phyloP scores from a whole-genome alignment of 2,888 invertebrate species.

The Eristalis pertinax region DNA sequence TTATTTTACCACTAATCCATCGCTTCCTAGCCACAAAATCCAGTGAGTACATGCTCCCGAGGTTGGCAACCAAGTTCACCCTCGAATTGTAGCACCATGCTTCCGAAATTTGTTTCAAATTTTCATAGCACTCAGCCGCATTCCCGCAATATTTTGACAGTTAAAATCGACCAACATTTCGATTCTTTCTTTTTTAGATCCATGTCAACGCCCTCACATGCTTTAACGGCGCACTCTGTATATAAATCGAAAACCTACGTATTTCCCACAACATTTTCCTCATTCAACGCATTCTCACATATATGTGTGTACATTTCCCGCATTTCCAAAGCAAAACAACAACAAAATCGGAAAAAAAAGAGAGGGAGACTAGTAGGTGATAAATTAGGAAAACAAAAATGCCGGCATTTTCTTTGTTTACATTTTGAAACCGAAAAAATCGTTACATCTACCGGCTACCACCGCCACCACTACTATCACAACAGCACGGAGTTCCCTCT shows the following conservation, averaged over 20 bases:
- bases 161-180: background rate
- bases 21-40: too few relatives aligned
- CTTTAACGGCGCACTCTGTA: background rate
- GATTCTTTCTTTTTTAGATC: background rate
- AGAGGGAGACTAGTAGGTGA: background rate
- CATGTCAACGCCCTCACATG: slow-evolving; percentile 1
- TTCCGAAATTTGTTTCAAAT: background rate
- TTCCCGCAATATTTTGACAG: background rate
- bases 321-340: slow-evolving; percentile 18
- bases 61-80: too few relatives aligned
- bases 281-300: background rate
- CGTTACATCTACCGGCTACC: slow-evolving; percentile 20
- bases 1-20: too few relatives aligned
- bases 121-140: background rate
- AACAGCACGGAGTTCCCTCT: background rate
- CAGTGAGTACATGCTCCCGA: too few relatives aligned
- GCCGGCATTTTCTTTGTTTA: slow-evolving; percentile 66
- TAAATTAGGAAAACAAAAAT: slow-evolving; percentile 18
- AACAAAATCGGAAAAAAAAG: background rate
- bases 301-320: background rate
- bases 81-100: too few relatives aligned
- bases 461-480: slow-evolving; percentile 1
- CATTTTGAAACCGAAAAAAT: slow-evolving; percentile 45
- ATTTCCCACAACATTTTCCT: slow-evolving; percentile 12
- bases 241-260: background rate